These are phyloP conservation scores for Dolichoris vasculosae DNA, from an alignment of 1,140 invertebrate species.

Conservation along the genomic window DNA sequence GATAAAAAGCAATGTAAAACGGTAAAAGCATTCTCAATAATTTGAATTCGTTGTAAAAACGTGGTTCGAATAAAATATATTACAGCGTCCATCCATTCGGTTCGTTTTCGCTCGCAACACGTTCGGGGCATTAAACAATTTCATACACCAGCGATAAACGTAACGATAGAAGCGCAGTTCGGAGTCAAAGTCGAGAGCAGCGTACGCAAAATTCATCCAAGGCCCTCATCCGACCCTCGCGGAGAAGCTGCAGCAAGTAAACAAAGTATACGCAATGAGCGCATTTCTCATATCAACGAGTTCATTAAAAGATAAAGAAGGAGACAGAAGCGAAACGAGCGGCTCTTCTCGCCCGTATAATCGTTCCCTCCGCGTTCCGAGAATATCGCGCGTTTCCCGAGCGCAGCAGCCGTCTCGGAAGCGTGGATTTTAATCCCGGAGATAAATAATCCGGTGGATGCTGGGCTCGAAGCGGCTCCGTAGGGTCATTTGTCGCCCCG, in stretches of 20 bases:
- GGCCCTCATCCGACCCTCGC: neutral
- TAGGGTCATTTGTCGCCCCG: conserved; percentile 69
- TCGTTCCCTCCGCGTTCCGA: conserved; percentile 2
- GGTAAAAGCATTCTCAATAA: neutral
- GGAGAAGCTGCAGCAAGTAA: neutral
- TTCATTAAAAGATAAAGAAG: neutral
- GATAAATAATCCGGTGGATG: conserved; percentile 45
- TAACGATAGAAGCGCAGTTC: no score
- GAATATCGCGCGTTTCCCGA: conserved; percentile 30
- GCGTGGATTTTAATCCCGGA: conserved; percentile 42
- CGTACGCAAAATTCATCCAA: neutral
- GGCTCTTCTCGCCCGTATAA: neutral
- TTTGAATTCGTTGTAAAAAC: neutral
- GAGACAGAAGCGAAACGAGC: neutral
- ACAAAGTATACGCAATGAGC: conserved; percentile 24
- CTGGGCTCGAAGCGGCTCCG: neutral
- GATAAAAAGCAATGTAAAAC: neutral
- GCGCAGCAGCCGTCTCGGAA: conserved; percentile 42
- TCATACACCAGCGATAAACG: neutral
- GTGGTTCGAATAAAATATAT: neutral
- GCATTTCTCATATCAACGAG: conserved; percentile 39
- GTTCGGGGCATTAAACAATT: neutral
- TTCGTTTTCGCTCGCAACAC: neutral
- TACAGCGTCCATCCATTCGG: neutral
- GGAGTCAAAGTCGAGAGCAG: neutral